Conservation (phyloP, 1,140 invertebrate genomes). For the Aphaenogaster ashmeadi region DNA sequence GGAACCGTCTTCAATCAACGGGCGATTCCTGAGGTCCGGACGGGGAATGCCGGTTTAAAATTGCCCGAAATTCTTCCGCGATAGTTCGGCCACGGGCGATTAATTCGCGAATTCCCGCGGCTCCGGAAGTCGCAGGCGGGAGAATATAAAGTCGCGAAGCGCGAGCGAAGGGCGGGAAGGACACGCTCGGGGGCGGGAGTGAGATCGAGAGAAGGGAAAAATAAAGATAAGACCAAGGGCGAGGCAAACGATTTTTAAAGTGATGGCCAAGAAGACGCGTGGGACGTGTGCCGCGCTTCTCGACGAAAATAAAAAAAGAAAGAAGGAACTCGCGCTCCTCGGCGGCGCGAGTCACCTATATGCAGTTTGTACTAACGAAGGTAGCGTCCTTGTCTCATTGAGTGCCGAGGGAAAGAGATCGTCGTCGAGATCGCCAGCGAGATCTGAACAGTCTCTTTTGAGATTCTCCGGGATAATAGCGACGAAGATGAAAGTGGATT, state of each 20-base stretch:
- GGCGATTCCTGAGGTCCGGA: neutral
- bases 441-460: slow-evolving; percentile 48
- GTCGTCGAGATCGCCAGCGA: slow-evolving; percentile 40
- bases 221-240: neutral
- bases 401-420: slow-evolving; percentile 22
- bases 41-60: slow-evolving; percentile 30
- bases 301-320: neutral
- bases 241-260: slow-evolving; percentile 39
- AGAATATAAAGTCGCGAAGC: slow-evolving; percentile 27
- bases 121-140: neutral
- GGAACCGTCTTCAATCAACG: neutral
- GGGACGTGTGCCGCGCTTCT: slow-evolving; percentile 4
- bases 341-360: slow-evolving; percentile 30
- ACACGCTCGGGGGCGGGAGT: neutral
- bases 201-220: neutral
- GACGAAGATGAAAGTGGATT: slow-evolving; percentile 47
- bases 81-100: slow-evolving; percentile 47
- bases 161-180: neutral
- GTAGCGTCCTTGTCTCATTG: slow-evolving; percentile 43
- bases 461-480: slow-evolving; percentile 52
- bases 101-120: slow-evolving; percentile 46
- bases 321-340: neutral
- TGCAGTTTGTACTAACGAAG: slow-evolving; percentile 52
- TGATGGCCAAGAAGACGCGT: slow-evolving; percentile 4
- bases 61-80: slow-evolving; percentile 43